phyloP scores from a whole-genome alignment of 2,888 invertebrate species.

The Ephialtes manifestator region DNA sequence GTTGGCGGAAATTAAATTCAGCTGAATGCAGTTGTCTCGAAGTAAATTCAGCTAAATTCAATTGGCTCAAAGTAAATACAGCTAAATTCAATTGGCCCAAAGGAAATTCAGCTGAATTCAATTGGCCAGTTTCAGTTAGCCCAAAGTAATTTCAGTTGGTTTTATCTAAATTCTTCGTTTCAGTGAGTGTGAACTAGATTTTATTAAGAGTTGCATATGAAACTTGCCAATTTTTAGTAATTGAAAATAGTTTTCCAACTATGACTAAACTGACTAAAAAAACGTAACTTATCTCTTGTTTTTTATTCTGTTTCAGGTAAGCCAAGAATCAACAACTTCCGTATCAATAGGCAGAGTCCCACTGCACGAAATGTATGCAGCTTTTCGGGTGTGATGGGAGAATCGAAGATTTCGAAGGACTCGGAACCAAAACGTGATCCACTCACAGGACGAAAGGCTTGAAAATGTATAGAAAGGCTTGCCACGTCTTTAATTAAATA shows the following conservation, averaged over 20 bases:
- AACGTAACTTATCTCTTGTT: neutral
- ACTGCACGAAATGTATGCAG: neutral
- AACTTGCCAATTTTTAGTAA: neutral
- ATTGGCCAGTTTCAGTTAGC: too few species aligned
- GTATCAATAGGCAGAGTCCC: neutral
- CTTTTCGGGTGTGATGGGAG: neutral
- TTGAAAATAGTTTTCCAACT: neutral
- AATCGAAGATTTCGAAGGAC: neutral
- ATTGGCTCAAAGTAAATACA: neutral
- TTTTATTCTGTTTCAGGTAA: conserved; percentile 56
- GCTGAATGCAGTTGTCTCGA: neutral
- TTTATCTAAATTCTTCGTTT: too few species aligned
- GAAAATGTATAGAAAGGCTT: conserved; percentile 11
- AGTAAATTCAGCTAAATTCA: neutral
- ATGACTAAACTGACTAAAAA: neutral
- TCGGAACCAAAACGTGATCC: conserved; percentile 3
- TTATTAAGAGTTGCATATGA: neutral
- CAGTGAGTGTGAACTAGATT: neutral
- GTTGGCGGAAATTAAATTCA: neutral
- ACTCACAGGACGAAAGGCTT: neutral
- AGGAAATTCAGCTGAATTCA: neutral
- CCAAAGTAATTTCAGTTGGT: too few species aligned
- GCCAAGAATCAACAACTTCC: neutral
- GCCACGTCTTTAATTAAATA: conserved; percentile 39
- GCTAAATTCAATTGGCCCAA: neutral